Base-by-base conservation (phyloP, 2,888 invertebrate genomes). In the Nomada ruficornis region DNA sequence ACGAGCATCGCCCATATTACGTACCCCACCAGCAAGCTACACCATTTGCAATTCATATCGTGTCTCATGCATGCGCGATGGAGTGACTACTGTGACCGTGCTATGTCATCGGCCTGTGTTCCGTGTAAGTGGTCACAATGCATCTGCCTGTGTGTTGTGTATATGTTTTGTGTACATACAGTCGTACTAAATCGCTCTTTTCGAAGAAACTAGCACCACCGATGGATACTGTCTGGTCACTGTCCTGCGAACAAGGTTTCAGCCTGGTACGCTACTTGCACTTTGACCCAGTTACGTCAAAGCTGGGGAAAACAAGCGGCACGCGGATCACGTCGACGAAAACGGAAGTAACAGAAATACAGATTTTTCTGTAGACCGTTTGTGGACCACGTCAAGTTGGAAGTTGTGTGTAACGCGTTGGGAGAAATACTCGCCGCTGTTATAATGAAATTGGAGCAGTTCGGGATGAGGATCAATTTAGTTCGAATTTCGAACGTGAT, bases 11-110 rank as follows among this genome's bases (percentile, higher is more conserved):
- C 78, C 83, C 83, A 89, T 89, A 86, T 90, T 89, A 90, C 87
- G 75, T 86, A 87, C 80, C 36, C 80, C 79, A 64, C 80, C 74
- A 73, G 57, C 55, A 75, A 23, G 75, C 77, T 74, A 77, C 80
- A 62, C 78, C 79, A 90, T 90, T 90, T 90, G 90, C 90, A 90
- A 90, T 90, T 90, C 90, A 90, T 90, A 90, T 89, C 90, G 89
- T 79, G 89, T 89, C 88, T 88, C 88, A 85, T 83, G 90, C 86
- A 89, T 88, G 88, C 89, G 83, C 89, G 89, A 88, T 88, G 85
- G 88, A 88, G 87, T 82, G 88, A 88, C 85, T 88, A 88, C 89
- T 78, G 82, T 76, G 79, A 82, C 84, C 79, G 77, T 72, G 80
- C 80, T 81, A 55, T 86, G 87, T 88, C 87, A 89, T 81, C 84